Evolutionary conservation across 2,113 vertebrate species (phyloP), one percentile per base, ranked within the genome.

Genomic region (Origma solitaria): DNA sequence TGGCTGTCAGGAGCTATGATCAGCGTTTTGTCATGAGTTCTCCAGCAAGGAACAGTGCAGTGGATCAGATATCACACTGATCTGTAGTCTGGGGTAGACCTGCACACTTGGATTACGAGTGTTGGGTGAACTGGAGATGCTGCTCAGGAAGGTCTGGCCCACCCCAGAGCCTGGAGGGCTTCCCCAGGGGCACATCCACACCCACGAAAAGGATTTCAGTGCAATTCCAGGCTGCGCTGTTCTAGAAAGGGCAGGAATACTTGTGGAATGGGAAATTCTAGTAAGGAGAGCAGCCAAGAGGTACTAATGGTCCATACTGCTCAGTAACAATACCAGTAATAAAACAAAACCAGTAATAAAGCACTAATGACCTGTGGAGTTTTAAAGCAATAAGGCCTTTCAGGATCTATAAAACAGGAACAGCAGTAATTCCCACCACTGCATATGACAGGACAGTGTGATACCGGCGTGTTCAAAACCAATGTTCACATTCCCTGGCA

Each of bases 81-180:
- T 37, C 20, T 19, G 7, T 12, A 21, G 7, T 0, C 18, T 53
- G 37, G 35, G 13, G 9, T 44, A 28, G 57, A 33, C 17, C 24
- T 28, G 57, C 58, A 3, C 3, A 7, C n/a, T 45, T 4, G 4
- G 3, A 8, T 27, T 6, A 1, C 28, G 9, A 42, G 8, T 0
- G 0, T 49, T 38, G 42, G 28, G 50, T 15, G 45, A 31, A 3
- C 5, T n/a, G 25, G 71, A 77, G 84, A 4, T 6, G 20, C 23
- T 35, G 31, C 2, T 8, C 28, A 51, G 51, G 24, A 28, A 56
- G 37, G 33, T 18, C 70, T 53, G 45, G 17, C 42, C 56, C 3
- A 5, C 10, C 42, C 64, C 61, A 15, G 28, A 66, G 60, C 9
- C 44, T 56, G 42, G 6, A 47, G 24, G 5, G 25, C 13, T 85